A percentile compares a stretch with the other conserved stretches of the same genome.
phyloP scores from a whole-genome alignment of 92 coral and sea anemone genomes.

The Meandrina meandrites region DNA sequence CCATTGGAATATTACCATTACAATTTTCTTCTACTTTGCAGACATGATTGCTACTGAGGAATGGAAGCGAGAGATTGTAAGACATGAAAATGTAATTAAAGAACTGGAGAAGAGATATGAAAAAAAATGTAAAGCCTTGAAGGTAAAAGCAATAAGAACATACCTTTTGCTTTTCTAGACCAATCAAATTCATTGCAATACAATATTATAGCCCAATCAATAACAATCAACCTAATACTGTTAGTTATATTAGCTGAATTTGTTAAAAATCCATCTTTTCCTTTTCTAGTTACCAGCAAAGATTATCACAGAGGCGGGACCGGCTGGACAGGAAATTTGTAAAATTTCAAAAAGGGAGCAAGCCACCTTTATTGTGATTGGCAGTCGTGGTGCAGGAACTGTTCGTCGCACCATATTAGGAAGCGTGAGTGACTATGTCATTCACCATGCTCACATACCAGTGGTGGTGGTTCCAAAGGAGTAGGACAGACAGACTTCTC shows the following conservation, averaged over 20 bases:
- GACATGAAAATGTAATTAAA: constrained; percentile 61
- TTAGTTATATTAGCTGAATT: no score
- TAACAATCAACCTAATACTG: no score
- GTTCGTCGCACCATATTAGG: constrained; percentile 71
- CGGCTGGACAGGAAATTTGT: constrained; percentile 49
- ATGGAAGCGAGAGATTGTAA: constrained; percentile 65
- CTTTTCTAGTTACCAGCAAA: constrained; percentile 40
- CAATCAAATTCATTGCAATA: no score
- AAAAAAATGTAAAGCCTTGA: constrained; percentile 42
- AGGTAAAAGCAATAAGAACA: constrained; percentile 25
- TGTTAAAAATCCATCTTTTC: no score
- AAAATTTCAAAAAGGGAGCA: constrained; percentile 36
- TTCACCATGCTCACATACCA: constrained; percentile 68
- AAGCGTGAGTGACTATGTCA: constrained; percentile 69
- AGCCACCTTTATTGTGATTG: constrained; percentile 48
- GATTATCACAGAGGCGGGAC: constrained; percentile 37
- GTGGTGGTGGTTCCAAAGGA: constrained; percentile 54
- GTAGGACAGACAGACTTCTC: constrained; percentile 9
- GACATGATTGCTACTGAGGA: constrained; percentile 76
- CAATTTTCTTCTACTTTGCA: constrained; percentile 6
- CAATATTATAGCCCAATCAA: no score
- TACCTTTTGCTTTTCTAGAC: no score
- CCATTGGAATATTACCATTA: no score
- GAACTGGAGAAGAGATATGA: constrained; percentile 54
- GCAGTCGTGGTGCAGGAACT: constrained; percentile 60